Percentiles rank a stretch among this genome's conserved stretches.
These are phyloP conservation scores for Aspidiotus destructor DNA, from an alignment of 2,888 invertebrate species.

Conservation along the genomic window DNA sequence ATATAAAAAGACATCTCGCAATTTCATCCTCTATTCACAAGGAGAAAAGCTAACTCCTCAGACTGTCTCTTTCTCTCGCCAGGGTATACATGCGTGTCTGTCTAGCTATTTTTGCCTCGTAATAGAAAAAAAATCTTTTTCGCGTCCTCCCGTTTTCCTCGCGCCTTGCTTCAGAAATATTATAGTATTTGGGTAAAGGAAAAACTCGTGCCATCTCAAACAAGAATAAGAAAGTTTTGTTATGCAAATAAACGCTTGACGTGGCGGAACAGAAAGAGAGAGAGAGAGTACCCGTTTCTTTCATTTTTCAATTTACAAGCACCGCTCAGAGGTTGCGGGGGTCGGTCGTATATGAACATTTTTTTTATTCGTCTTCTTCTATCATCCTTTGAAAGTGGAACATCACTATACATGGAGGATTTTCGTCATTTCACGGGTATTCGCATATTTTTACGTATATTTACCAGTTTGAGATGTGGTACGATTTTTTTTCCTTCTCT, in stretches of 20 bases:
- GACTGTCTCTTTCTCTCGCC: too few species aligned
- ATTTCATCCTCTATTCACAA: too few species aligned
- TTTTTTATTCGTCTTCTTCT: not conserved
- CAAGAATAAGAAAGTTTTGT: constrained; percentile 25
- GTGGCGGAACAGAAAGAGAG: constrained; percentile 20
- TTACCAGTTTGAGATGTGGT: not conserved
- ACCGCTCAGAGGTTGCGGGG: not conserved
- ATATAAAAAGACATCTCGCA: too few species aligned
- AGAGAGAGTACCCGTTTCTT: constrained; percentile 13
- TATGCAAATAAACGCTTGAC: constrained; percentile 32
- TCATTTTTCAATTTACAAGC: constrained; percentile 23
- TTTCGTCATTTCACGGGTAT: constrained; percentile 6
- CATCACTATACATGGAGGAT: not conserved
- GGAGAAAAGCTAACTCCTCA: too few species aligned
- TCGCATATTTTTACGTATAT: constrained; percentile 27
- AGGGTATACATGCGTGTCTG: too few species aligned
- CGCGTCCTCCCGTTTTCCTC: not conserved
- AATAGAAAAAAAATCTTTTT: not conserved
- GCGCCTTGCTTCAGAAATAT: not conserved
- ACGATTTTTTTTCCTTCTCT: not conserved
- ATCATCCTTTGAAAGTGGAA: not conserved
- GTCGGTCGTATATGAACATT: not conserved
- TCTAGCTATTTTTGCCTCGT: not conserved
- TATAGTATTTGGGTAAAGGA: not conserved
- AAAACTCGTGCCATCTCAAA: constrained; percentile 5